A percentile compares a stretch with the other conserved stretches of the same genome.
phyloP scores from a whole-genome alignment of 1,140 invertebrate species.

The Pseudomyrmex sp. region DNA sequence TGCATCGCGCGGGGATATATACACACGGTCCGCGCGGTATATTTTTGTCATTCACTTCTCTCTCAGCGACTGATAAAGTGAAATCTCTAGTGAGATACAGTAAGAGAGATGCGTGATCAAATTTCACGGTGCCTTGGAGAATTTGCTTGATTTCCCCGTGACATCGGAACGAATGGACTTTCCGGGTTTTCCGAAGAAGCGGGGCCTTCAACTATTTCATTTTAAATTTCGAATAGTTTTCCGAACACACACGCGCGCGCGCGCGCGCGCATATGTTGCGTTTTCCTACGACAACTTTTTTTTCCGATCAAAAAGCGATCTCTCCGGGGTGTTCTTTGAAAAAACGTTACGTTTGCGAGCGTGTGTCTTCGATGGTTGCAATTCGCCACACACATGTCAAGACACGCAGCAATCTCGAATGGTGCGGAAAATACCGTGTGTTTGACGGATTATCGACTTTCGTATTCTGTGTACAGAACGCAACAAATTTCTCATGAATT shows the following conservation, averaged over 20 bases:
- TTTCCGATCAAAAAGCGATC: not conserved
- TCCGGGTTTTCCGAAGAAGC: not conserved
- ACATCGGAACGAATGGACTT: conserved; percentile 28
- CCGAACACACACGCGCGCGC: not conserved
- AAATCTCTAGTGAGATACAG: conserved; percentile 44
- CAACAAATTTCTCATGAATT: conserved; percentile 8
- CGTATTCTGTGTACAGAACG: not conserved
- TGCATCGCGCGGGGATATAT: not conserved
- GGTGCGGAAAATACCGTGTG: not conserved
- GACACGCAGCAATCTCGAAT: not conserved
- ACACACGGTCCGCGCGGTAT: not conserved
- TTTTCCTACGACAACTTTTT: not conserved
- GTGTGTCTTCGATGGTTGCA: too few species aligned
- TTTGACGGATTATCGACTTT: conserved; percentile 14
- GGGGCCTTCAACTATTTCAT: conserved; percentile 20
- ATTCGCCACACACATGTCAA: too few species aligned
- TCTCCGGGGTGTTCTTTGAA: too few species aligned
- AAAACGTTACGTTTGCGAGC: conserved; percentile 1
- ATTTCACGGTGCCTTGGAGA: conserved; percentile 41
- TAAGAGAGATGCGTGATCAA: conserved; percentile 33
- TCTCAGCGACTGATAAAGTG: conserved; percentile 40
- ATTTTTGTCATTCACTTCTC: conserved; percentile 46
- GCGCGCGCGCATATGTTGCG: too few species aligned
- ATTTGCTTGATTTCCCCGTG: conserved; percentile 12
- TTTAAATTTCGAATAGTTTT: conserved; percentile 25